phyloP scores from a whole-genome alignment of 64 coral and sea anemone species.

The Stichodactyla helianthus region DNA sequence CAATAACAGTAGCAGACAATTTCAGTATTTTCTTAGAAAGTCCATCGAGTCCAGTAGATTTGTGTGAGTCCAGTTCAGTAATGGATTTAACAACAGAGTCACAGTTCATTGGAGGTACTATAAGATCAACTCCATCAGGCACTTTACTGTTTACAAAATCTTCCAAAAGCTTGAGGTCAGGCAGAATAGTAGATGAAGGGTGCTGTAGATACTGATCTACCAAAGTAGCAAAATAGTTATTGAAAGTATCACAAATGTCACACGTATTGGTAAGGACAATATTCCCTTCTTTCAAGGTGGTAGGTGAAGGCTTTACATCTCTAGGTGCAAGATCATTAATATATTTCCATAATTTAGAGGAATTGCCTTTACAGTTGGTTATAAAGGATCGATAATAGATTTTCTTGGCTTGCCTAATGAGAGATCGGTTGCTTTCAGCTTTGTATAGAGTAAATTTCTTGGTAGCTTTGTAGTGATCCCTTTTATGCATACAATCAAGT shows the following conservation, averaged over 20 bases:
- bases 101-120: background rate
- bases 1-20: background rate
- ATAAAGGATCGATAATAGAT: background rate
- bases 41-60: background rate
- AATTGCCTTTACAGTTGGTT: background rate
- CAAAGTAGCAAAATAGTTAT: background rate
- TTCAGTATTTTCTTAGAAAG: background rate
- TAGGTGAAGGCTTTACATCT: background rate
- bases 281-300: background rate
- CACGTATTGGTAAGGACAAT: background rate
- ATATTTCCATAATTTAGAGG: conserved; percentile 28
- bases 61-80: background rate
- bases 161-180: background rate
- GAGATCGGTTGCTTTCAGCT: background rate
- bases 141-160: background rate
- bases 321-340: background rate
- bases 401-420: conserved; percentile 13
- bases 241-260: background rate
- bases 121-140: background rate
- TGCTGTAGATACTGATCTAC: background rate
- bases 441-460: background rate
- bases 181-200: background rate
- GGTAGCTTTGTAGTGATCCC: background rate
- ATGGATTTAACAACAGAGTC: background rate
- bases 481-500: background rate